phyloP scores from a whole-genome alignment of 2,888 invertebrate species.

The Trichopria drosophilae region DNA sequence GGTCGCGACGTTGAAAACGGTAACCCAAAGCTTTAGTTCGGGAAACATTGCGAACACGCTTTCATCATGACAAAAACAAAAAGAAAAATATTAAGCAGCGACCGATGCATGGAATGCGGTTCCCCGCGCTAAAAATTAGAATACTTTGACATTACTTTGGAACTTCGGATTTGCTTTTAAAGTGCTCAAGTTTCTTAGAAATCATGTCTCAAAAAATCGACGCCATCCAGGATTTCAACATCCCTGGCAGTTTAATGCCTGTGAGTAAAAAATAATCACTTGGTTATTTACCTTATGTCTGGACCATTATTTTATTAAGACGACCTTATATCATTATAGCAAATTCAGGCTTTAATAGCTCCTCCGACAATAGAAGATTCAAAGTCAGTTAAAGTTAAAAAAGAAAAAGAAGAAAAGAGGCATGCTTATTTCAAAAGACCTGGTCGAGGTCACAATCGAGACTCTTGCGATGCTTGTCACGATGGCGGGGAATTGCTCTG shows the following conservation, averaged over 20 bases:
- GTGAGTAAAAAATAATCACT: constrained; percentile 18
- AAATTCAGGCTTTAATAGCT: constrained; percentile 85
- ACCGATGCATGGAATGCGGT: too few relatives aligned
- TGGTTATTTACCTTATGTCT: background rate
- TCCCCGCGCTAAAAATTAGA: too few relatives aligned
- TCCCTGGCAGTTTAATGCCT: constrained; percentile 32
- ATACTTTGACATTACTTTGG: too few relatives aligned
- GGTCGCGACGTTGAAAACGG: too few relatives aligned
- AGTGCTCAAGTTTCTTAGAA: constrained; percentile 6
- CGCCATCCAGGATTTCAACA: constrained; percentile 28
- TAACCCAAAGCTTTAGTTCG: too few relatives aligned
- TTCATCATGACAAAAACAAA: too few relatives aligned
- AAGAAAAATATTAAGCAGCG: too few relatives aligned
- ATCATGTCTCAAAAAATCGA: constrained; percentile 30
- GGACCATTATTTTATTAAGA: background rate
- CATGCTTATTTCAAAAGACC: constrained; percentile 85
- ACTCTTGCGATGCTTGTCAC: constrained; percentile 90
- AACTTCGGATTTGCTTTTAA: too few relatives aligned
- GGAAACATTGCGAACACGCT: too few relatives aligned
- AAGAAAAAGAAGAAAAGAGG: constrained; percentile 62
- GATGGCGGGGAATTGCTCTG: constrained; percentile 95
- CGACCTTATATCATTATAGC: constrained; percentile 62
- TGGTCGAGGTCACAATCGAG: constrained; percentile 88
- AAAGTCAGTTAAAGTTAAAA: constrained; percentile 63
- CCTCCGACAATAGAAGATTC: constrained; percentile 80